Conservation (phyloP, 1,140 invertebrate species). For the Muscidifurax raptorellus region DNA sequence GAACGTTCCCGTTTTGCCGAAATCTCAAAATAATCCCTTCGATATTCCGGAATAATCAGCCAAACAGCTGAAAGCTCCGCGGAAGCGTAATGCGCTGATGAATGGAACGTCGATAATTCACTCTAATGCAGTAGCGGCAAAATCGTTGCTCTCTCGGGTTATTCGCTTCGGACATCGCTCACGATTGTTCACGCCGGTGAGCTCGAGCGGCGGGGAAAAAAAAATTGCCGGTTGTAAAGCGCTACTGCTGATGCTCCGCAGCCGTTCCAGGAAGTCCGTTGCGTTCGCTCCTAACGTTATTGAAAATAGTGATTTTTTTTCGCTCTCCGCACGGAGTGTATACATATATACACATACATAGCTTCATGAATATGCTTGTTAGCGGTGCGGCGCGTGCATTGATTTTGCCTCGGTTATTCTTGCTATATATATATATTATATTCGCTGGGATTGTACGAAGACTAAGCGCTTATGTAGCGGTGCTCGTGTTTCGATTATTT, state of each 20-base stretch:
- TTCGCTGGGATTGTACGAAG: neutral
- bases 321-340: no score
- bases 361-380: neutral
- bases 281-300: neutral
- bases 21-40: no score
- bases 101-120: neutral
- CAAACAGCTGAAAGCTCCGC: no score
- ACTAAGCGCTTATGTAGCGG: neutral
- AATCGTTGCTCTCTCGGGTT: neutral
- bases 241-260: neutral
- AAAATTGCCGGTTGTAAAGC: conserved; percentile 7
- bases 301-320: neutral
- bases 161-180: conserved; percentile 24
- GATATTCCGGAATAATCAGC: neutral
- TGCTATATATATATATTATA: no score
- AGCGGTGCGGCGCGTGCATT: neutral
- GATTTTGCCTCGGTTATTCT: neutral
- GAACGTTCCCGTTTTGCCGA: no score
- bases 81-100: neutral
- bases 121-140: neutral
- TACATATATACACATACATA: no score
- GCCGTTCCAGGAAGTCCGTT: neutral
- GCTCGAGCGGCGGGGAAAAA: neutral
- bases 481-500: neutral
- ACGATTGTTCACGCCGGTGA: neutral